Conservation (phyloP, 2,888 invertebrate species). For the Sesia apiformis region DNA sequence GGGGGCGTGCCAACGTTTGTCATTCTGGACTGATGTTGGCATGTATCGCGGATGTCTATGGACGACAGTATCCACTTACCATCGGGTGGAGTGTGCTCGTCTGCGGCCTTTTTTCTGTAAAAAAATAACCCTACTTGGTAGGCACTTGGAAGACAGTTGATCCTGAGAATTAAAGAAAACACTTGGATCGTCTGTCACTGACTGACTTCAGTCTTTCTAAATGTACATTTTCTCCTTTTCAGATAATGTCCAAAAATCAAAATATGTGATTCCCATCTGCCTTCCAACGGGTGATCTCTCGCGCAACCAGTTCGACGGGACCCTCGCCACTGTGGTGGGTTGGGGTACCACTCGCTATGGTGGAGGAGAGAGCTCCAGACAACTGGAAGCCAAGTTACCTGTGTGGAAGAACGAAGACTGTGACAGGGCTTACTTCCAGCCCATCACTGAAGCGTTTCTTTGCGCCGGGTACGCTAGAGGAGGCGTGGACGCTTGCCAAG, state of each 20-base stretch:
- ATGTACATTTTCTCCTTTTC: slow-evolving; percentile 13
- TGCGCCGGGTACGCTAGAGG: slow-evolving; percentile 93
- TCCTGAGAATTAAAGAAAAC: no score
- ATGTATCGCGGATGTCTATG: no score
- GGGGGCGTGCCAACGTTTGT: no score
- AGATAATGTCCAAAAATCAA: slow-evolving; percentile 84
- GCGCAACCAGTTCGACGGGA: slow-evolving; percentile 78
- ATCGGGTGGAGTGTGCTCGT: no score
- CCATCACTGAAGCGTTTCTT: slow-evolving; percentile 91
- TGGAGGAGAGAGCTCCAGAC: slow-evolving; percentile 89
- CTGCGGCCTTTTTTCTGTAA: no score
- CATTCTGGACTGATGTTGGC: no score
- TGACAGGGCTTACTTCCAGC: slow-evolving; percentile 92
- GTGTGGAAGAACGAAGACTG: slow-evolving; percentile 94
- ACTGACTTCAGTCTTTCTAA: no score
- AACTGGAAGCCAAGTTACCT: slow-evolving; percentile 88
- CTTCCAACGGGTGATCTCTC: slow-evolving; percentile 78
- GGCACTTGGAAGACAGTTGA: no score
- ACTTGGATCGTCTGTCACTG: no score
- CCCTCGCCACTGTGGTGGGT: slow-evolving; percentile 90
- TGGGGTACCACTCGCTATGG: slow-evolving; percentile 95
- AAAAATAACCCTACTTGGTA: no score
- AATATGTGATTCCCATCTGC: slow-evolving; percentile 91
- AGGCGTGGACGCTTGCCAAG: slow-evolving; percentile 95
- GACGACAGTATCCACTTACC: no score